Base-by-base conservation (phyloP, 2,888 invertebrate species). In the Seladonia tumulorum region DNA sequence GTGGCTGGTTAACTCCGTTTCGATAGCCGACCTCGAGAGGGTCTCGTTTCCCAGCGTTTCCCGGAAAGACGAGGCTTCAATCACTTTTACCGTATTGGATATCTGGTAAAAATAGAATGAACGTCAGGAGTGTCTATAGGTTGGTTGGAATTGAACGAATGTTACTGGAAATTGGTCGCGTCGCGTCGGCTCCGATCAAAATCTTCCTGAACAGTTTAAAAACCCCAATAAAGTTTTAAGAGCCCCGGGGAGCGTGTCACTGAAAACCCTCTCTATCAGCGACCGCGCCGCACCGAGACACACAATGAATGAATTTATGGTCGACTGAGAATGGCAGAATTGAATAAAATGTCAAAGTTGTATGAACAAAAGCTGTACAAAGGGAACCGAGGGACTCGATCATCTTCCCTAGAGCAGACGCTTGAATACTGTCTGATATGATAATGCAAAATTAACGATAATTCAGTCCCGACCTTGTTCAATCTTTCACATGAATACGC, bases 1-100 rank as follows among this genome's bases (percentile, higher is more conserved):
- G 79, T 81, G 79, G 83, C 25, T 45, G 63, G 84, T 82, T 78
- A 78, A 75, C 78, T 82, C 25, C 53, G 49, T 39, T 63, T 63
- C 29, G 29, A 75, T 68, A 18, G 53, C 53, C 60, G 49, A 29
- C 60, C 80, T 35, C 57, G 49, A 66, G 76, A 35, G 76, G 76
- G 22, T 39, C 63, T 77, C 63, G 53, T 68, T 68, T 74, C 35
- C n/a, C n/a, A 49, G 5, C 35, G 29, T 53, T 68, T 53, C 53
- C 53, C 53, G 10, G 16, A 25, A 68, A 68, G 53, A 72, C 49
- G 29, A n/a, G 39, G 25, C 29, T 70, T 77, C 76, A 25, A 77
- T 57, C 76, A 42, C 82, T 42, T 42, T 68, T 42, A 16, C 29
- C 66, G 66, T 66, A 35, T 18, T 68, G 45, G 53, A 68, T 68